Evolutionary conservation across 2,888 invertebrate genomes (phyloP).

Genomic region (Oligia strigilis): DNA sequence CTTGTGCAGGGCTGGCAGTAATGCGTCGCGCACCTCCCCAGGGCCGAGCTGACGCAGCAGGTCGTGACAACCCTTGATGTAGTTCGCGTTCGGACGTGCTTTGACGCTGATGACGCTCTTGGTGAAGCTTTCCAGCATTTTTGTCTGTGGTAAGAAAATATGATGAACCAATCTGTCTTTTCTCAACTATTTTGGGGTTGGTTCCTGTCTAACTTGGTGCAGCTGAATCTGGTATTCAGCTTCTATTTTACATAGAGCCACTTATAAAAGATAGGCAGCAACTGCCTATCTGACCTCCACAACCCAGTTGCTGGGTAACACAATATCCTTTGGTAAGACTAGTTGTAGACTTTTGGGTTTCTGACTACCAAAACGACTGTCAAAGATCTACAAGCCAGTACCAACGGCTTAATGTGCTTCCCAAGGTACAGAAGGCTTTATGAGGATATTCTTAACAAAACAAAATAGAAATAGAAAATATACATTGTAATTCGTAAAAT

Average conservation of each 20-base stretch:
- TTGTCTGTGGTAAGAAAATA: slow-evolving; percentile 83
- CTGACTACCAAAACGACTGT: neutral
- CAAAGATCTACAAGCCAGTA: neutral
- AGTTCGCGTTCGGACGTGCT: slow-evolving; percentile 92
- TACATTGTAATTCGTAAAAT: too few species aligned
- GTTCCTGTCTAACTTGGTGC: neutral
- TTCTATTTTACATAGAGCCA: neutral
- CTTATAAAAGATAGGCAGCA: too few species aligned
- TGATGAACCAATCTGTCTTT: neutral
- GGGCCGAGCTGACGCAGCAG: slow-evolving; percentile 92
- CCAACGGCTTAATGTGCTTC: neutral
- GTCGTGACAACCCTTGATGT: slow-evolving; percentile 92
- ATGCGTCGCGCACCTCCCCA: slow-evolving; percentile 93
- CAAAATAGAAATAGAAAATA: neutral
- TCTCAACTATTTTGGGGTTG: neutral
- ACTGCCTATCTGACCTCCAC: neutral
- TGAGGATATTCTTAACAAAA: too few species aligned
- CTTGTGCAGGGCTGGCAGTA: slow-evolving; percentile 97
- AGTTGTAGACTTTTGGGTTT: neutral
- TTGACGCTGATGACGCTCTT: slow-evolving; percentile 95
- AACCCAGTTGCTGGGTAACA: neutral
- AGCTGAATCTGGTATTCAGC: neutral
- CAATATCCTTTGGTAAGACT: neutral
- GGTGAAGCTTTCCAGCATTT: slow-evolving; percentile 93
- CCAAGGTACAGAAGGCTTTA: too few species aligned